A percentile compares a stretch with the other conserved stretches of the same genome.
phyloP scores from a whole-genome alignment of 1,140 invertebrate species.

The Thalassaphorura encarpata region DNA sequence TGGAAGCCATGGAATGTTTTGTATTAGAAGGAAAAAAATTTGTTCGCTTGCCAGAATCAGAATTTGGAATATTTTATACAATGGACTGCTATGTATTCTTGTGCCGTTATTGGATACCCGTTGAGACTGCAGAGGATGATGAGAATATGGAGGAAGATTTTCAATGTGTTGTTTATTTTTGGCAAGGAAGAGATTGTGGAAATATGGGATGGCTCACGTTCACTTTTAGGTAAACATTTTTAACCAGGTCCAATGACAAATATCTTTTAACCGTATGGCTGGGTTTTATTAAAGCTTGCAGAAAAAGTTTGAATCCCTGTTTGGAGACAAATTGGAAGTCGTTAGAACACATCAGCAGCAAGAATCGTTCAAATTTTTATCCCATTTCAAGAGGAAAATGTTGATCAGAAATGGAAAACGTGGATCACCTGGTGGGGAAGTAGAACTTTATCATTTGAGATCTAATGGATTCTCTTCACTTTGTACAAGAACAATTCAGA shows the following conservation, averaged over 20 bases:
- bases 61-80: conserved; percentile 86
- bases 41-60: conserved; percentile 86
- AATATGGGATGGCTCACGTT: conserved; percentile 99
- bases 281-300: too few species aligned
- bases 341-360: conserved; percentile 97
- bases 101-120: conserved; percentile 49
- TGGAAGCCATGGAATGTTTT: conserved; percentile 94
- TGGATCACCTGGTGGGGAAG: conserved; percentile 37
- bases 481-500: conserved; percentile 87
- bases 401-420: conserved; percentile 86
- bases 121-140: conserved; percentile 42
- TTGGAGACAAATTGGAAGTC: conserved; percentile 91
- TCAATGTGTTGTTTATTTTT: conserved; percentile 97
- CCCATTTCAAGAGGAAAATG: conserved; percentile 93
- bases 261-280: too few species aligned
- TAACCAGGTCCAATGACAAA: neutral
- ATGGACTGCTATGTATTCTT: conserved; percentile 97
- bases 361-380: conserved; percentile 97
- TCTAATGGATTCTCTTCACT: conserved; percentile 86
- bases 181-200: conserved; percentile 93
- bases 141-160: conserved; percentile 72
- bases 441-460: conserved; percentile 89
- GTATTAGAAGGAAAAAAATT: conserved; percentile 85
- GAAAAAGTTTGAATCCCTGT: conserved; percentile 93
- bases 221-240: conserved; percentile 64